These are phyloP conservation scores for Ahaetulla prasina DNA, from an alignment of 2,113 vertebrate genomes.

Conservation along the genomic window DNA sequence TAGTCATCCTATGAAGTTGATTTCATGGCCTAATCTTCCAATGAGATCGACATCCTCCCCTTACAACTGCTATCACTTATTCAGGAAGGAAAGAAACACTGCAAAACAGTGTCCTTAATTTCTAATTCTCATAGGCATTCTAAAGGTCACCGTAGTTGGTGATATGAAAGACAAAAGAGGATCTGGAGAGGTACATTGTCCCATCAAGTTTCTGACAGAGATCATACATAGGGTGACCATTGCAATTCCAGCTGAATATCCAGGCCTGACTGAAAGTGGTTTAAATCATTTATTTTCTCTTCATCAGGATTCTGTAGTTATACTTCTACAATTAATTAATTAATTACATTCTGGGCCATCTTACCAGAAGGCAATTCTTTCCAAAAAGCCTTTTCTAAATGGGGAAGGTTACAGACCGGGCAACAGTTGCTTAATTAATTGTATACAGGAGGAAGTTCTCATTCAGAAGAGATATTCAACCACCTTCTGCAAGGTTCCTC, in stretches of 20 bases:
- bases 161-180: neutral
- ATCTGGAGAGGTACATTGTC: neutral
- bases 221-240: neutral
- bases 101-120: neutral
- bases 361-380: neutral
- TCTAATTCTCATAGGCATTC: neutral
- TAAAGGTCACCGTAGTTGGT: neutral
- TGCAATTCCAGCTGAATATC: neutral
- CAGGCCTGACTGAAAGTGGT: neutral
- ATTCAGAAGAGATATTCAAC: neutral
- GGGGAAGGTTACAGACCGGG: too few relatives aligned
- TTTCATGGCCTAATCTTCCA: neutral
- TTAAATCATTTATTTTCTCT: neutral
- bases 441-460: neutral
- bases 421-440: neutral
- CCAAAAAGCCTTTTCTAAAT: neutral
- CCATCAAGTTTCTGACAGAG: neutral
- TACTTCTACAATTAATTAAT: neutral
- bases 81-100: neutral
- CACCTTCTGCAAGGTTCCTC: neutral
- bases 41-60: neutral
- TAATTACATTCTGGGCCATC: neutral
- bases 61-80: neutral
- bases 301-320: neutral
- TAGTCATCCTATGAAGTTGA: neutral